Evolutionary conservation across 2,797 vertebrate species (phyloP).

Genomic region (Choloepus didactylus): DNA sequence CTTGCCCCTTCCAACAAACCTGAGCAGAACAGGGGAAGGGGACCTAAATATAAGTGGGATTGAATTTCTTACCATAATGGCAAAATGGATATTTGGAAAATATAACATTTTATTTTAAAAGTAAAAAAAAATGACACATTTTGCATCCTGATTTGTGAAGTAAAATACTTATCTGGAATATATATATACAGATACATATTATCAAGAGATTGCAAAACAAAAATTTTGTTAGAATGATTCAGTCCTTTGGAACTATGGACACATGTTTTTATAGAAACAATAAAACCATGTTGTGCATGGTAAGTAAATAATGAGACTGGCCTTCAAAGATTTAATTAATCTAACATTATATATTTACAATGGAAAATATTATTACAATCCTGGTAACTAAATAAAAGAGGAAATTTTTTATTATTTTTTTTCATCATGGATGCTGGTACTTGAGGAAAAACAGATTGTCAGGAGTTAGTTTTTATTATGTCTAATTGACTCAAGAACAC

Average conservation of each 20-base stretch:
- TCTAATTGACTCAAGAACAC: slow-evolving; percentile 5
- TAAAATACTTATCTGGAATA: neutral
- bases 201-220: neutral
- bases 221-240: slow-evolving; percentile 32
- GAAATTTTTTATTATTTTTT: neutral
- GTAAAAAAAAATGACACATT: slow-evolving; percentile 1
- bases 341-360: slow-evolving; percentile 29
- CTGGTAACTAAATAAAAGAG: neutral
- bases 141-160: neutral
- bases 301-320: neutral
- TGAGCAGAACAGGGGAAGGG: no score
- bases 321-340: slow-evolving; percentile 30
- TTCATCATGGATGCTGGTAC: neutral
- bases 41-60: neutral
- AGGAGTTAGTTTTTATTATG: neutral
- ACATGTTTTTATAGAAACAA: neutral
- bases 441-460: neutral
- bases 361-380: neutral
- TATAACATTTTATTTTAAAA: neutral
- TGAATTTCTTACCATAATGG: neutral
- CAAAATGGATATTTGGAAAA: neutral
- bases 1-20: neutral
- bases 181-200: neutral
- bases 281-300: neutral
- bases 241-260: neutral